phyloP scores from a whole-genome alignment of 1,140 invertebrate species.

The Meloidogyne hapla region DNA sequence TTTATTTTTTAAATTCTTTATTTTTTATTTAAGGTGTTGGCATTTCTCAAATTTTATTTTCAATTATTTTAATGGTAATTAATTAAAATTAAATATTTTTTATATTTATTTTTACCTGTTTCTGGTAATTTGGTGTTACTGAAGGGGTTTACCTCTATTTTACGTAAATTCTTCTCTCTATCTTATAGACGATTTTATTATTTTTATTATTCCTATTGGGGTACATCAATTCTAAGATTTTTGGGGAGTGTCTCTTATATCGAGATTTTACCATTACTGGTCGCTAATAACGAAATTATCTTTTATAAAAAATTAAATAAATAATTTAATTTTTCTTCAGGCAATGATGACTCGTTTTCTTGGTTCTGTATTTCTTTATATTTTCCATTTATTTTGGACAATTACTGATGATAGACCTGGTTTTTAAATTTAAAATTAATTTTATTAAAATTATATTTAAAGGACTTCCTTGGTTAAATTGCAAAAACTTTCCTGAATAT shows the following conservation, averaged over 20 bases:
- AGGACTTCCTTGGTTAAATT: constrained; percentile 61
- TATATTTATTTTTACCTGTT: too few relatives aligned
- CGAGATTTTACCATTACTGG: too few relatives aligned
- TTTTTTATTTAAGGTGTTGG: constrained; percentile 50
- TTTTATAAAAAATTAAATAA: not conserved
- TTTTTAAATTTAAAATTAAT: constrained; percentile 12
- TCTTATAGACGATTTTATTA: too few relatives aligned
- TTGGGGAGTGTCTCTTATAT: too few relatives aligned
- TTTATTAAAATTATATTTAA: constrained; percentile 2
- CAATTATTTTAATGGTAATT: constrained; percentile 52
- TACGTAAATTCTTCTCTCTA: too few relatives aligned
- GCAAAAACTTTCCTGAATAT: constrained; percentile 60
- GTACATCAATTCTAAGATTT: too few relatives aligned
- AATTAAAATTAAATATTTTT: constrained; percentile 15
- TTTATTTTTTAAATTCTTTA: constrained; percentile 8
- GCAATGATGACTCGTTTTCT: constrained; percentile 47
- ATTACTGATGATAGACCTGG: constrained; percentile 54
- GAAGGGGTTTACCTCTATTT: too few relatives aligned
- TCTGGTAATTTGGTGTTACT: too few relatives aligned
- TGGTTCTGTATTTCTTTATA: constrained; percentile 53
- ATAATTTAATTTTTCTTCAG: not conserved
- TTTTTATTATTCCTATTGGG: too few relatives aligned
- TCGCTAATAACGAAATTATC: too few relatives aligned
- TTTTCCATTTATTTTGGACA: constrained; percentile 62
- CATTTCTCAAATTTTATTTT: constrained; percentile 60